These are phyloP conservation scores for Clinocottus analis DNA, from an alignment of 2,113 vertebrate genomes.

Conservation along the genomic window DNA sequence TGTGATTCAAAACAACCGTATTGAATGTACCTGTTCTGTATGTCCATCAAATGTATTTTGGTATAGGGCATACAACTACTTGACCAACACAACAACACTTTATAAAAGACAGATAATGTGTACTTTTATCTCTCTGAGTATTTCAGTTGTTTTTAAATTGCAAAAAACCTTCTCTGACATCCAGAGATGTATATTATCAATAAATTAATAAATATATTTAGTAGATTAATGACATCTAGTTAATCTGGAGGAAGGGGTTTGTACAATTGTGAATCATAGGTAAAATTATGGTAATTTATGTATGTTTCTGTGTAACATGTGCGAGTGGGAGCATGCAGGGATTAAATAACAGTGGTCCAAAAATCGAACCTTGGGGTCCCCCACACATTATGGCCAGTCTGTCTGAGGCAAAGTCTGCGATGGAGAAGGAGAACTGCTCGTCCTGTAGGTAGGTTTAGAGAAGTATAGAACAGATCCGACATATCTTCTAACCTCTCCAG, in stretches of 20 bases:
- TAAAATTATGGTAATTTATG: not conserved
- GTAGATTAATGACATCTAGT: not conserved
- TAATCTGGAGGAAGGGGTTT: not conserved
- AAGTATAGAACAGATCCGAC: not conserved
- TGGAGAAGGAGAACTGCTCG: not conserved
- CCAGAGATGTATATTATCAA: not conserved
- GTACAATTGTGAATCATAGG: not conserved
- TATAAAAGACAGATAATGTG: not conserved
- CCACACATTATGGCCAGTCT: not conserved
- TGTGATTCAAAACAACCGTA: not conserved
- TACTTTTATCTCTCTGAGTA: not conserved
- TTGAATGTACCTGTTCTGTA: not conserved
- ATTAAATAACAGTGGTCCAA: not conserved
- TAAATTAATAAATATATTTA: not conserved
- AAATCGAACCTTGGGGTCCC: not conserved
- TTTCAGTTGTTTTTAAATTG: not conserved
- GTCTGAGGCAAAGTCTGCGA: not conserved
- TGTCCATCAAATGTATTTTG: not conserved
- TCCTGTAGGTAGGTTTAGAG: too few species aligned
- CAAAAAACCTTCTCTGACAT: not conserved
- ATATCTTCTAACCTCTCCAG: too few species aligned
- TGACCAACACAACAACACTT: not conserved
- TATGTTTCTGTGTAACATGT: not conserved
- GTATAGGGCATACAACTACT: not conserved
- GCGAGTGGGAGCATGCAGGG: not conserved